These are phyloP conservation scores for Panonychus citri DNA, from an alignment of 1,140 invertebrate species.

Conservation along the genomic window DNA sequence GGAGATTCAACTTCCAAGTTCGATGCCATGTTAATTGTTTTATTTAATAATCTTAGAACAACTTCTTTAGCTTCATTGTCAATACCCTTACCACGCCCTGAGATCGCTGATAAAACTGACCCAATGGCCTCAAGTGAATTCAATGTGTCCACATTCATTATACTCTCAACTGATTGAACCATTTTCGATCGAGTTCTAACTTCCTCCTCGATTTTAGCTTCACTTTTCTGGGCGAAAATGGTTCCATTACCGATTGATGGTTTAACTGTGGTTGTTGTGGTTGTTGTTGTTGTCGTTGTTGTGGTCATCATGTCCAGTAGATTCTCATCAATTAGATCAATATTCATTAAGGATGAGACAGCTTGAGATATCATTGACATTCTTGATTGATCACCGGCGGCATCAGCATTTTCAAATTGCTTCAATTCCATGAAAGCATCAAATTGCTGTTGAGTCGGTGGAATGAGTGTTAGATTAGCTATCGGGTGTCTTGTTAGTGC, in stretches of 20 bases:
- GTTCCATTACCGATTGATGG: not conserved
- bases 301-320: not conserved
- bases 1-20: slow-evolving; percentile 17
- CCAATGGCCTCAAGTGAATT: slow-evolving; percentile 17
- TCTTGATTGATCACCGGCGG: slow-evolving; percentile 16
- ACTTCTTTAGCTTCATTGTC: slow-evolving; percentile 17
- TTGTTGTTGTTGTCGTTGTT: slow-evolving; percentile 7
- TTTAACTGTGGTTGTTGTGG: slow-evolving; percentile 4
- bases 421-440: slow-evolving; percentile 15
- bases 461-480: slow-evolving; percentile 11
- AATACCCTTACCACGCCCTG: slow-evolving; percentile 15
- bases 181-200: slow-evolving; percentile 14
- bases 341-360: slow-evolving; percentile 16
- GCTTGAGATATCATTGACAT: slow-evolving; percentile 19
- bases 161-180: slow-evolving; percentile 15
- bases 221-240: not conserved
- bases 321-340: slow-evolving; percentile 7
- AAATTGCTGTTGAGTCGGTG: slow-evolving; percentile 16
- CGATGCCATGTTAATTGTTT: slow-evolving; percentile 15
- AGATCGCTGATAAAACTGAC: slow-evolving; percentile 16
- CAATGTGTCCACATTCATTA: slow-evolving; percentile 18
- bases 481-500: slow-evolving; percentile 16
- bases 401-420: slow-evolving; percentile 16
- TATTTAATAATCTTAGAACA: slow-evolving; percentile 15
- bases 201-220: slow-evolving; percentile 13